Percentiles rank a stretch among this genome's conserved stretches.
Evolutionary conservation across 1,140 invertebrate genomes (phyloP).

Genomic region (Amyelois transitella): DNA sequence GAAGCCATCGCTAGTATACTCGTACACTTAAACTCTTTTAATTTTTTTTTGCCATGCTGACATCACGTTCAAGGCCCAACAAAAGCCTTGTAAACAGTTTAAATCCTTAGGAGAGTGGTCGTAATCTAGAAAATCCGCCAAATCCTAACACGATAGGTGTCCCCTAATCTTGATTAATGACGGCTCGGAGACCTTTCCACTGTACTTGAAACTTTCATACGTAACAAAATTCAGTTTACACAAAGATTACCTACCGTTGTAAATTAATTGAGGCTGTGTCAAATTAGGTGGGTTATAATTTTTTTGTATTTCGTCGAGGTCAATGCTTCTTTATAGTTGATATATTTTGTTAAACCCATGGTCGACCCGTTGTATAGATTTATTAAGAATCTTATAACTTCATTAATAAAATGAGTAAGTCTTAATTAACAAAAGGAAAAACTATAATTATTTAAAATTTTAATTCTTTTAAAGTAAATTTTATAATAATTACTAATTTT

Average conservation of each 20-base stretch:
- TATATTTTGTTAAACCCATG: too few species aligned
- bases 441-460: too few species aligned
- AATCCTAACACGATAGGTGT: conserved; percentile 54
- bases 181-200: conserved; percentile 36
- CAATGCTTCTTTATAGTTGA: too few species aligned
- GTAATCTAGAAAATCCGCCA: conserved; percentile 56
- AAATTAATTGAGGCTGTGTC: background rate
- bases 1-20: too few species aligned
- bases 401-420: too few species aligned
- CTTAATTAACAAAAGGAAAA: too few species aligned
- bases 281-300: too few species aligned
- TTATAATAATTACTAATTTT: too few species aligned
- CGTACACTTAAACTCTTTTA: background rate
- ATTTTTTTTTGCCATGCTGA: background rate
- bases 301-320: too few species aligned
- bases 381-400: too few species aligned
- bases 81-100: conserved; percentile 11
- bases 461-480: too few species aligned
- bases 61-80: background rate
- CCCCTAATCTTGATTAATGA: conserved; percentile 62
- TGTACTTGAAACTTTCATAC: background rate
- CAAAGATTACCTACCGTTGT: background rate
- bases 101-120: conserved; percentile 12
- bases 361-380: too few species aligned
- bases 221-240: background rate